phyloP scores from a whole-genome alignment of 1,140 invertebrate genomes.

The Drosophila jambulina region DNA sequence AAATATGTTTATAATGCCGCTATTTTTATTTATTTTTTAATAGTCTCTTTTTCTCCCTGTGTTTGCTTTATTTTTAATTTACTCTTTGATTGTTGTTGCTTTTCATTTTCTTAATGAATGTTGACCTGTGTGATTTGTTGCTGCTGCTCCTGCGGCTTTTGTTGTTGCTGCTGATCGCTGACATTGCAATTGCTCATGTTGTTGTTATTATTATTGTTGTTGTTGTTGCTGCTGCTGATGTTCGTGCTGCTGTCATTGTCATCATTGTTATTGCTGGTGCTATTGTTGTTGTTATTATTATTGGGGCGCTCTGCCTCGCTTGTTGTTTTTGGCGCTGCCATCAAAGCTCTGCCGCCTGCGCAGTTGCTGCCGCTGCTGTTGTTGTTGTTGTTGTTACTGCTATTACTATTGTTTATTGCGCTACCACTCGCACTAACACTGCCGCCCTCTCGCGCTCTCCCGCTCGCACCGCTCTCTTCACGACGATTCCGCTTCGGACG shows the following conservation, averaged over 20 bases:
- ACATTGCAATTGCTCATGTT: conserved; percentile 61
- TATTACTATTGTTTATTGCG: conserved; percentile 19
- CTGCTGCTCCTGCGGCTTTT: conserved; percentile 35
- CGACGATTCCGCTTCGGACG: conserved; percentile 15
- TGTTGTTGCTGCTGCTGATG: conserved; percentile 21
- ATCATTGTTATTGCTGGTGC: conserved; percentile 35
- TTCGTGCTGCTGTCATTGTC: conserved; percentile 7
- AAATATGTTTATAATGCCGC: neutral
- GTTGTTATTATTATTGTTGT: conserved; percentile 26
- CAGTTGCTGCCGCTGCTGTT: neutral
- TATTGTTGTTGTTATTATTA: conserved; percentile 42
- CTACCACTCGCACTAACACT: conserved; percentile 30
- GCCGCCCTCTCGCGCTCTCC: neutral
- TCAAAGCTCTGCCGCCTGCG: conserved; percentile 42
- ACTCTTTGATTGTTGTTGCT: conserved; percentile 16
- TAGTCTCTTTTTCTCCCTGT: conserved; percentile 7
- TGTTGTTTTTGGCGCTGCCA: conserved; percentile 68
- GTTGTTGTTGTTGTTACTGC: neutral
- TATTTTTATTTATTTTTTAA: neutral
- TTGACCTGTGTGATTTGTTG: conserved; percentile 53
- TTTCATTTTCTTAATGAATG: conserved; percentile 43
- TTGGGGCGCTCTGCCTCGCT: conserved; percentile 44
- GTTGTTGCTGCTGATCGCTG: conserved; percentile 37
- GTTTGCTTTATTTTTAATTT: conserved; percentile 30
- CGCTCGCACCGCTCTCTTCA: conserved; percentile 13